phyloP scores from a whole-genome alignment of 2,888 invertebrate genomes.

The Brenthis ino region DNA sequence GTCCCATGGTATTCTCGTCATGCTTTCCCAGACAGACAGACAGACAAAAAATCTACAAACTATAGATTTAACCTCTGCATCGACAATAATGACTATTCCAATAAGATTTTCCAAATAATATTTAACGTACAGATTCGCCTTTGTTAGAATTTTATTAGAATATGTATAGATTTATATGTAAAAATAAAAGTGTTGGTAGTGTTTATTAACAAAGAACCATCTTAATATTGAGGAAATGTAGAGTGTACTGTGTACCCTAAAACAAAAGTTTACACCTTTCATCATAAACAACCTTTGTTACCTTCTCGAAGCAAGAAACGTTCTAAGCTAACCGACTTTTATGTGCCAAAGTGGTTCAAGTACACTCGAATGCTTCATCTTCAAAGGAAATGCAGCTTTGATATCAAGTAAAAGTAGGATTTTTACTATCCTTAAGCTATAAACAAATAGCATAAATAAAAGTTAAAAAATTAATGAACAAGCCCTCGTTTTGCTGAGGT shows the following conservation, averaged over 20 bases:
- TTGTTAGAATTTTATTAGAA: no score
- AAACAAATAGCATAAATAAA: not conserved
- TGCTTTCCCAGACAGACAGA: no score
- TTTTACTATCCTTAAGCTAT: not conserved
- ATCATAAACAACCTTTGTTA: slow-evolving; percentile 31
- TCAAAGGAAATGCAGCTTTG: slow-evolving; percentile 35
- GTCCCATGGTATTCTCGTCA: no score
- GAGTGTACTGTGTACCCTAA: not conserved
- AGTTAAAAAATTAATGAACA: no score
- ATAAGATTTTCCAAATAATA: no score
- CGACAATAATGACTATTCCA: no score
- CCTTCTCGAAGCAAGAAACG: slow-evolving; percentile 34
- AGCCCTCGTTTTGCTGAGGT: no score
- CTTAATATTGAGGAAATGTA: not conserved
- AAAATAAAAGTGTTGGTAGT: not conserved
- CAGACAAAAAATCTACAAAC: no score
- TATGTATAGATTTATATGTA: no score
- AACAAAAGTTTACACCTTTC: slow-evolving; percentile 20
- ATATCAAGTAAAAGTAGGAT: not conserved
- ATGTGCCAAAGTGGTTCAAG: slow-evolving; percentile 32
- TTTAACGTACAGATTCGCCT: no score
- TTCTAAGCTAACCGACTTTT: slow-evolving; percentile 40
- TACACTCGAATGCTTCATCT: slow-evolving; percentile 36
- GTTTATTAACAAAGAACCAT: slow-evolving; percentile 3
- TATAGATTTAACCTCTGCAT: no score